Evolutionary conservation across 1,140 invertebrate genomes (phyloP).

Genomic region (Ips nitidus): DNA sequence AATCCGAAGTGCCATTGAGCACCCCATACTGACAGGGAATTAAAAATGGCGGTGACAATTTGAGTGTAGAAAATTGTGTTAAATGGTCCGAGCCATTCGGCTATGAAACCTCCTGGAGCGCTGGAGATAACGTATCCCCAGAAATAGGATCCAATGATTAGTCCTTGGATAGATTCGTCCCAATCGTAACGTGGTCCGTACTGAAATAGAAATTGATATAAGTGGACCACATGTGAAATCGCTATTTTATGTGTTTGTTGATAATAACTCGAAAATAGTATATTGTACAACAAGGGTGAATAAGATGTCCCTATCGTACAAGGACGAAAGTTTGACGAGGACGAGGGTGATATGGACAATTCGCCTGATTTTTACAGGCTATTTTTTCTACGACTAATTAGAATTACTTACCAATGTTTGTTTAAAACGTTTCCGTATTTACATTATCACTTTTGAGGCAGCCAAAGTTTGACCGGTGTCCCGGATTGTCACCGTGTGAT

Average conservation of each 20-base stretch:
- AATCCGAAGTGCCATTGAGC: slow-evolving; percentile 62
- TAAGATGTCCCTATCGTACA: too few relatives aligned
- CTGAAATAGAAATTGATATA: slow-evolving; percentile 38
- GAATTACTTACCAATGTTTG: not conserved
- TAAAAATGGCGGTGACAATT: slow-evolving; percentile 68
- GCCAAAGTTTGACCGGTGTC: too few relatives aligned
- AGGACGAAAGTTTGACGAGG: too few relatives aligned
- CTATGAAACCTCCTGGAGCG: slow-evolving; percentile 48
- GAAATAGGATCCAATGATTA: slow-evolving; percentile 68
- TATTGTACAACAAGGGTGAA: too few relatives aligned
- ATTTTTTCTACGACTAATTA: not conserved
- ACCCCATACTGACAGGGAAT: slow-evolving; percentile 65
- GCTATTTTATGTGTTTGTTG: too few relatives aligned
- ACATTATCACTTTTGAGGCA: too few relatives aligned
- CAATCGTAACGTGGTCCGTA: slow-evolving; percentile 58
- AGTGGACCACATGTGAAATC: too few relatives aligned
- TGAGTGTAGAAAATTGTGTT: slow-evolving; percentile 69
- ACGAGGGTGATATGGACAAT: too few relatives aligned
- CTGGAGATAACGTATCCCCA: slow-evolving; percentile 57
- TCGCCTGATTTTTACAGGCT: not conserved
- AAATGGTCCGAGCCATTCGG: slow-evolving; percentile 54
- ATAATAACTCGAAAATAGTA: too few relatives aligned
- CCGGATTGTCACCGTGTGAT: too few relatives aligned
- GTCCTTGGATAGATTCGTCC: slow-evolving; percentile 62
- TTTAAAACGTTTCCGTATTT: too few relatives aligned